Base-by-base conservation (phyloP, 1,140 invertebrate genomes). In the Brachionus angularis region DNA sequence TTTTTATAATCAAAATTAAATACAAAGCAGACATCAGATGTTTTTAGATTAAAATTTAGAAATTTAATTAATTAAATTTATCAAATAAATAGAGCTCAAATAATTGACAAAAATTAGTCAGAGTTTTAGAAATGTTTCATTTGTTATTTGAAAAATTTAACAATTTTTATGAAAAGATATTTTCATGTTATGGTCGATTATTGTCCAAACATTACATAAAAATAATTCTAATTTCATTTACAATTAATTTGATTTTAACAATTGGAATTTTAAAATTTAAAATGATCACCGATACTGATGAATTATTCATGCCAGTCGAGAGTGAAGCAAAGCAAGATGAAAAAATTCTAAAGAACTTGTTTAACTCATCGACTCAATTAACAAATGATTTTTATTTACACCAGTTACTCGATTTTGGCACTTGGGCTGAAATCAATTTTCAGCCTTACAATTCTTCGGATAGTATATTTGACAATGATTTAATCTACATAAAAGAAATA, bases 351-450 rank as follows among this genome's bases (percentile, higher is more conserved):
- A 67, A 67, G 29, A 36, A 18, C 1, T 10, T 67, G n/a, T 67
- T 36, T 27, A 67, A 46, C 8, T 47, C 21, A 3, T 18, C 39
- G 21, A 47, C 23, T 21, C 2, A 27, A 23, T 16, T 67, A 42
- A 25, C 25, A 12, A 46, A 67, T 29, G 47, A 67, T 25, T 67
- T 67, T 50, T 67, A 47, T 50, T 16, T 67, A 23, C 62, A 67
- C 29, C 62, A 67, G 47, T 25, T 67, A 7, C 8, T 27, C 7
- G 62, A 67, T 36, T 50, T 67, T 10, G 62, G 62, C 42, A 67
- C 62, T 12, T 67, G 62, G 62, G 42, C 62, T 27, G 62, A 67
- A 50, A 29, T 67, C 5, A 67, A 67, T 10, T 67, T 67, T 67
- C 62, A 50, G n/a, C 42, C 31, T 42, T 42, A 16, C 39, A 42